A percentile compares a stretch with the other conserved stretches of the same genome.
Evolutionary conservation across 2,888 invertebrate genomes (phyloP).

Genomic region (Bembecia ichneumoniformis): DNA sequence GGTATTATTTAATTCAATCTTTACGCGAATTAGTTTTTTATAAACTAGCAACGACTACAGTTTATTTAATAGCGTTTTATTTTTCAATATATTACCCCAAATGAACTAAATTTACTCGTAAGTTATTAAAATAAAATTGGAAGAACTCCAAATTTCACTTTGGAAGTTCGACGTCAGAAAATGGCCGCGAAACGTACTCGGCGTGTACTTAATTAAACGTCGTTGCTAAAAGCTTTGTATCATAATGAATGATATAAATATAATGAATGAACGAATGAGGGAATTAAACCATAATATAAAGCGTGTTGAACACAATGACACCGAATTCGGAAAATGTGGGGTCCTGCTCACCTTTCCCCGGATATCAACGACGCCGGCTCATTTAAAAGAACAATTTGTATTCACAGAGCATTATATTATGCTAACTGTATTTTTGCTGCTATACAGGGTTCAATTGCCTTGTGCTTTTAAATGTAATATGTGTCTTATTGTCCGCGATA

Average conservation of each 20-base stretch:
- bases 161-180: neutral
- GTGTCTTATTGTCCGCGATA: too few relatives aligned
- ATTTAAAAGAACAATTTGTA: conserved; percentile 14
- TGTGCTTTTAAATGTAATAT: too few relatives aligned
- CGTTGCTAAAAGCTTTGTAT: neutral
- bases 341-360: conserved; percentile 19
- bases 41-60: too few relatives aligned
- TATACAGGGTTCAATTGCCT: neutral
- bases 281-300: neutral
- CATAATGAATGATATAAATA: neutral
- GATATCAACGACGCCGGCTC: conserved; percentile 23
- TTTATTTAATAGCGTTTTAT: too few relatives aligned
- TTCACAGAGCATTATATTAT: conserved; percentile 8
- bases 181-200: neutral
- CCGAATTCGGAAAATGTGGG: conserved; percentile 3
- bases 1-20: too few relatives aligned
- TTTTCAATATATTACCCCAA: too few relatives aligned
- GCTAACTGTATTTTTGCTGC: conserved; percentile 9
- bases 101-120: neutral
- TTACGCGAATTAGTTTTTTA: too few relatives aligned
- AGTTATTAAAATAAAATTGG: conserved; percentile 4
- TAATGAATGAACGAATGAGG: too few relatives aligned
- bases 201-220: neutral
- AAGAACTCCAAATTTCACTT: conserved; percentile 1
- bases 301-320: conserved; percentile 1